Evolutionary conservation across 2,113 vertebrate genomes (phyloP).

Genomic region (Steatornis caripensis): DNA sequence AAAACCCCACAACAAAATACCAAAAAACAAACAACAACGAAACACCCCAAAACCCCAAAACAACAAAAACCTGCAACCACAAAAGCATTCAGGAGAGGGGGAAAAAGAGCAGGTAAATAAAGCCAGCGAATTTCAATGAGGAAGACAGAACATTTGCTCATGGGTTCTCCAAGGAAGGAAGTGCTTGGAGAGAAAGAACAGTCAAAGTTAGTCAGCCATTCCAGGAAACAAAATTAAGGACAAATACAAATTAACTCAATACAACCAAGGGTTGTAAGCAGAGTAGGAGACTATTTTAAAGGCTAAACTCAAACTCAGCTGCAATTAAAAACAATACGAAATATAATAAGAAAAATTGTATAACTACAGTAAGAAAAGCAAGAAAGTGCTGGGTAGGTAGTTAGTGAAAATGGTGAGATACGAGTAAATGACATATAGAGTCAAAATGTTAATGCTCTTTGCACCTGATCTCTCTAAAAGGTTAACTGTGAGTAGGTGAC

Average conservation of each 20-base stretch:
- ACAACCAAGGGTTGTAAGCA: not conserved
- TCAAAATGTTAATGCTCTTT: not conserved
- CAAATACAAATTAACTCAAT: not conserved
- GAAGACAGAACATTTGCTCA: not conserved
- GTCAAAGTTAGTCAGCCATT: not conserved
- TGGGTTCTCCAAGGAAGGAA: not conserved
- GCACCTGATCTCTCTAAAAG: not conserved
- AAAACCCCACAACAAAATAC: too few relatives aligned
- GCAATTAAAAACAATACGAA: not conserved
- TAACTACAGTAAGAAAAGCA: not conserved
- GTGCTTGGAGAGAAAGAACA: not conserved
- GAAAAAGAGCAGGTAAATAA: not conserved
- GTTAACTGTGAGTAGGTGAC: not conserved
- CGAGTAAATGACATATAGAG: not conserved
- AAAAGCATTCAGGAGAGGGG: not conserved
- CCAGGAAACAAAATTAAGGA: not conserved
- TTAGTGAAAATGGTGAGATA: not conserved
- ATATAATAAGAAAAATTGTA: not conserved
- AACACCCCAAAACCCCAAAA: too few relatives aligned
- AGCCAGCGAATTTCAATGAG: not conserved
- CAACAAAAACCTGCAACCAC: too few relatives aligned
- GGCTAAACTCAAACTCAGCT: not conserved
- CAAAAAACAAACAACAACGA: too few relatives aligned
- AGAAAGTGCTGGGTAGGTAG: not conserved
- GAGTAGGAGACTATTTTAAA: not conserved